Evolutionary conservation across 2,113 vertebrate species (phyloP).

Genomic region (Cheirogaleus medius): DNA sequence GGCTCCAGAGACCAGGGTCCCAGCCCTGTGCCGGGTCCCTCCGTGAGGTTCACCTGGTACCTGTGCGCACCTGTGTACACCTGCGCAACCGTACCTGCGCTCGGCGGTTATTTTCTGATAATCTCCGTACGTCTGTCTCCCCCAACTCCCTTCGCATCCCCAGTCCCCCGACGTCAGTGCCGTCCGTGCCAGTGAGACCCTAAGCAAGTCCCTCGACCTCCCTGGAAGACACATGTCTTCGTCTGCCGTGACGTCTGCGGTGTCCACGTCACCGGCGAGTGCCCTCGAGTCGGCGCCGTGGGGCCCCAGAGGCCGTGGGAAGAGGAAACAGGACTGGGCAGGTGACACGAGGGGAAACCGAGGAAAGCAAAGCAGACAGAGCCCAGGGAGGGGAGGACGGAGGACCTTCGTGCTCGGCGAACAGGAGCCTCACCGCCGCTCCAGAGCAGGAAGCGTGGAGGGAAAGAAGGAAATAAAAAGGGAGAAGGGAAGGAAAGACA

Average conservation of each 20-base stretch:
- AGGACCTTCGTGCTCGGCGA: not conserved
- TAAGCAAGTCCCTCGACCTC: not conserved
- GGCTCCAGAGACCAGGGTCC: not conserved
- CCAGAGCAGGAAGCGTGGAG: not conserved
- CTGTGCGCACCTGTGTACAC: not conserved
- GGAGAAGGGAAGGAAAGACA: no score
- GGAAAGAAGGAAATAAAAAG: not conserved
- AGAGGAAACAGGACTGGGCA: not conserved
- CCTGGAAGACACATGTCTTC: no score
- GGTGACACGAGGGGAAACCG: no score
- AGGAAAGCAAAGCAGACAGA: not conserved
- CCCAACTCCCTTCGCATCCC: rapidly evolving
- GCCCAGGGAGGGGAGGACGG: not conserved
- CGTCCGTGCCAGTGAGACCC: not conserved
- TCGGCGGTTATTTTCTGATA: rapidly evolving
- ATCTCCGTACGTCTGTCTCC: not conserved
- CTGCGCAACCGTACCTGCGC: rapidly evolving
- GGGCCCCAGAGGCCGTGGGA: no score
- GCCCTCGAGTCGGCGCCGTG: not conserved
- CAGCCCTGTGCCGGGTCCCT: rapidly evolving
- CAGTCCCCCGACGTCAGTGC: not conserved
- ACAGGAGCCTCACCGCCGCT: no score
- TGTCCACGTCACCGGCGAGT: rapidly evolving
- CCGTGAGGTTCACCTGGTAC: no score
- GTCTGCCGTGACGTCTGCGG: not conserved